Evolutionary conservation across 2,797 vertebrate genomes (phyloP), one percentile per base, ranked within the genome.

Genomic region (Coreius guichenoti): DNA sequence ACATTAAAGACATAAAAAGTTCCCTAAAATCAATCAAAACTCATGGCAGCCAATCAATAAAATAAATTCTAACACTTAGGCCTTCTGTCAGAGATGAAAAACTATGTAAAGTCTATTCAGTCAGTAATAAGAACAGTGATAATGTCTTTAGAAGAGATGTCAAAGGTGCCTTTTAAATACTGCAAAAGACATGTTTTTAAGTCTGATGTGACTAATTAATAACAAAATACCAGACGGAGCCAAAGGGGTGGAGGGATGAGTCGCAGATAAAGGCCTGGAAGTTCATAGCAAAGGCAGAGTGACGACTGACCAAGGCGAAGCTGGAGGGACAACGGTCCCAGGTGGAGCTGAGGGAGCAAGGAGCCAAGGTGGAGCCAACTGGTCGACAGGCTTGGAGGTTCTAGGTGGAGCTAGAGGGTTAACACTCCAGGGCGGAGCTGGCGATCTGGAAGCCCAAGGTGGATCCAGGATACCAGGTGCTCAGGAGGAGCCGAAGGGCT

Each of bases 121-220:
- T 82, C 75, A 87, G 70, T 73, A 43, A 87, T 81, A 61, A 76
- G 81, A 80, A 63, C 70, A 83, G 63, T 67, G 76, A 83, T 76
- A 81, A 47, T 54, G 45, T 31, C 3, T 75, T 81, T 70, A 84
- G 82, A 80, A 81, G 70, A 75, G 70, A 70, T 33, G 31, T 45
- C 19, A 33, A 56, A 76, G 29, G 26, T n/a, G 33, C 21, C 70
- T 61, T 36, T 56, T 84, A 73, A 84, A 86, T 87, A 83, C 58
- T 69, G 67, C 79, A 85, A 82, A 63, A 49, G 73, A 56, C 39
- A 39, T 14, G 12, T 23, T 39, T 17, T 3, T 49, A 49, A 61
- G 51, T 36, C 17, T 51, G 43, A 63, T 26, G 8, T 39, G n/a
- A 39, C 33, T 77, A 61, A 61, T 13, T 61, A 4, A 26, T 61